A percentile compares a stretch with the other conserved stretches of the same genome.
Evolutionary conservation across 1,140 invertebrate genomes (phyloP).

Genomic region (Drosophila sp.): DNA sequence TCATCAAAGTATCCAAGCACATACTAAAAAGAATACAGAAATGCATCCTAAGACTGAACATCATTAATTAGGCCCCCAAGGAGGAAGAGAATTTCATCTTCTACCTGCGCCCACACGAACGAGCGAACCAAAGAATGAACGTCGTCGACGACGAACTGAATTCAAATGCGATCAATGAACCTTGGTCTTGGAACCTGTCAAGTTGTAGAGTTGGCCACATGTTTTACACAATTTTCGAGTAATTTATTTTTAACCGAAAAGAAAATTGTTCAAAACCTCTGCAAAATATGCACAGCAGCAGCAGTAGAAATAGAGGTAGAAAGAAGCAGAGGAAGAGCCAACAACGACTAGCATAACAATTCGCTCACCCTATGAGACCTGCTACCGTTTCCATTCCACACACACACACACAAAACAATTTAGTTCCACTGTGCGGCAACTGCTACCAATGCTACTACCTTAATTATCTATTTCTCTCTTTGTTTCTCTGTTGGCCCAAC

Average conservation of each 20-base stretch:
- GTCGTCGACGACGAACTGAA: slow-evolving; percentile 38
- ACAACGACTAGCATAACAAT: slow-evolving; percentile 78
- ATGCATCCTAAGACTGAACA: slow-evolving; percentile 48
- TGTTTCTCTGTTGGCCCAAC: slow-evolving; percentile 1
- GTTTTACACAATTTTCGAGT: slow-evolving; percentile 70
- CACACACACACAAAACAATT: slow-evolving; percentile 63
- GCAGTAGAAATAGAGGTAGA: slow-evolving; percentile 15
- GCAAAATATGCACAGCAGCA: slow-evolving; percentile 59
- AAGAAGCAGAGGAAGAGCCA: slow-evolving; percentile 38
- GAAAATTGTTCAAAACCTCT: slow-evolving; percentile 57
- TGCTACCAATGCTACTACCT: slow-evolving; percentile 35
- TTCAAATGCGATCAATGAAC: slow-evolving; percentile 81
- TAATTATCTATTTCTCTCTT: slow-evolving; percentile 20
- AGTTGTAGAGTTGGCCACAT: slow-evolving; percentile 44
- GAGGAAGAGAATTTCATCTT: slow-evolving; percentile 19
- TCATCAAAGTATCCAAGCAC: not conserved
- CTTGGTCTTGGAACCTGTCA: slow-evolving; percentile 40
- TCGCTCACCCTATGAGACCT: slow-evolving; percentile 75
- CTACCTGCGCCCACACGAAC: slow-evolving; percentile 15
- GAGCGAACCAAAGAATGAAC: not conserved
- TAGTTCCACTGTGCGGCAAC: slow-evolving; percentile 73
- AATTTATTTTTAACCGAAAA: slow-evolving; percentile 62
- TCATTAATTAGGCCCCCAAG: slow-evolving; percentile 63
- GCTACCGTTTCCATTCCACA: slow-evolving; percentile 65
- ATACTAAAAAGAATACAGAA: slow-evolving; percentile 23